Evolutionary conservation across 2,113 vertebrate genomes (phyloP), one percentile per base, ranked within the genome.

Genomic region (Puma concolor): DNA sequence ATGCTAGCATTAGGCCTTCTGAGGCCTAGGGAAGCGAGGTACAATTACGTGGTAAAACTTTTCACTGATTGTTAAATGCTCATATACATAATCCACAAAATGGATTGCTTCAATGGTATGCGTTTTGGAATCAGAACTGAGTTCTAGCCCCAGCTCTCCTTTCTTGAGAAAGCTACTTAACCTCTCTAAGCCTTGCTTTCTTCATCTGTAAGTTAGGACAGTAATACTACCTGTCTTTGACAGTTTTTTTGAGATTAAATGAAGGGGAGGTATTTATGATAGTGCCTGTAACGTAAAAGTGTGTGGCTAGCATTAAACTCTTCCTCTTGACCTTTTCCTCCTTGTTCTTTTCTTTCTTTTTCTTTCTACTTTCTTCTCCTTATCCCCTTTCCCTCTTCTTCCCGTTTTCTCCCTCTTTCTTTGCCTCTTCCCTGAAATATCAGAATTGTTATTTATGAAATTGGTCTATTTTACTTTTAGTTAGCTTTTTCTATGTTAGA

Each of bases 191-290:
- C 10, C 81, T 93, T 76, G 25, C 13, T 38, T 95, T 96, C 33
- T 16, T 38, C 44, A 41, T 44, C 21, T 60, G 9, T 64, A 94
- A 91, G 54, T 72, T 63, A 66, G 27, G 33, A 38, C 14, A 85
- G 0, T 88, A 79, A 41, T 88, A 23, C 36, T 44, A n/a, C 6
- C 14, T 17, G 10, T 17, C 38, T 52, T 60, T 54, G 57, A 54
- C 21, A 82, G 60, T 36, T 71, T 94, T 96, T 96, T 33, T 87
- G 74, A 95, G 60, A n/a, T 79, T 71, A 69, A 97, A 52, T 82
- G 33, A 67, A 82, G 52, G n/a, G 36, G 52, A 88, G 74, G 15
- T 31, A 15, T 69, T 95, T 84, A 67, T 3, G 4, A 36, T 36
- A 48, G 54, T 71, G 5, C 33, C 31, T 88, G 2, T 93, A 67